Evolutionary conservation across 2,888 invertebrate species (phyloP), one percentile per base, ranked within the genome.

Genomic region (Melanophora roralis): DNA sequence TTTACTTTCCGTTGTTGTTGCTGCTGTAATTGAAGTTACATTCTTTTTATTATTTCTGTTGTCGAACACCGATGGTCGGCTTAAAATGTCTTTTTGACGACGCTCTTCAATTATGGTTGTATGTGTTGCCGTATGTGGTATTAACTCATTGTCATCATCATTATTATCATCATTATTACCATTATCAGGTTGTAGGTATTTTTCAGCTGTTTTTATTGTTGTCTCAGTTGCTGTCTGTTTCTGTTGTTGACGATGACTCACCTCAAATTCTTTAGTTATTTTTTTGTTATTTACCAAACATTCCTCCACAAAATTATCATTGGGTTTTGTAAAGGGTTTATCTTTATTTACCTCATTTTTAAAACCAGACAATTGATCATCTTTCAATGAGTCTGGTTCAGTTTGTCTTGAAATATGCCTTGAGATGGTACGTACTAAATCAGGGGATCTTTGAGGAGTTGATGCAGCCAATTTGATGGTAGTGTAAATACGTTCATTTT

Each of bases 401-500:
- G 84, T 88, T 72, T 87, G 88, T 78, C 83, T 88, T 1, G 90
- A 89, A 40, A 89, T 88, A 60, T 89, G 85, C 1, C 87, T 84
- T 34, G 88, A 89, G 16, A 89, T 88, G 86, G 85, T 91, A 83
- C 92, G 85, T 86, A 92, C 89, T 85, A 91, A 51, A 86, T 92
- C 87, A 83, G 91, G 88, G 84, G 92, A 86, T 86, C 91, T 87
- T 74, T 90, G 90, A 12, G 90, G 89, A 40, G 85, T 82, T 1
- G 86, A 84, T 2, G 88, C 88, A 0, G 88, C 88, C 59, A 93
- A 87, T 81, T 92, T 92, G 83, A 93, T 92, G 40, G 93, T 92
- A 2, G 92, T 92, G 84, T 92, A 92, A 21, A 93, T 92, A 84
- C 93, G 93, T 84, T 93, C 93, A 82, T 91, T 91, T 43, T 16